phyloP scores from a whole-genome alignment of 2,888 invertebrate species.

The Troilus luridus region DNA sequence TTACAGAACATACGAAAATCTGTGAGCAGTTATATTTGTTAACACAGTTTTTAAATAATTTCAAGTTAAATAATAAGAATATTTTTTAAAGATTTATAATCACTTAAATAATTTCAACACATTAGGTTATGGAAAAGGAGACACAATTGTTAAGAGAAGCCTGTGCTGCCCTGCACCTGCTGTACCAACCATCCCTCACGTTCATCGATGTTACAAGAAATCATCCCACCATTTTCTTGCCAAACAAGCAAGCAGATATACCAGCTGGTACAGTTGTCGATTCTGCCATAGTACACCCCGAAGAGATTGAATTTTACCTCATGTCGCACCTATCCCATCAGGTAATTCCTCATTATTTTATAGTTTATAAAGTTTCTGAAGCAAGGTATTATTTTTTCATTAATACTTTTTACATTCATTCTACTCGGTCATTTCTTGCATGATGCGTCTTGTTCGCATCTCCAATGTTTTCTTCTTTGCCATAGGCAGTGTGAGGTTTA shows the following conservation, averaged over 20 bases:
- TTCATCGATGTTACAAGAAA: not conserved
- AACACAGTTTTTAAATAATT: too few relatives aligned
- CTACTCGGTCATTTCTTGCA: too few relatives aligned
- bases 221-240: not conserved
- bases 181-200: not conserved
- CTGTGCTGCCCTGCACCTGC: not conserved
- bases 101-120: not conserved
- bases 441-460: too few relatives aligned
- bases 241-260: not conserved
- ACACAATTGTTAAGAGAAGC: not conserved
- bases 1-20: too few relatives aligned
- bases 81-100: too few relatives aligned
- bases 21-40: too few relatives aligned
- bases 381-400: too few relatives aligned
- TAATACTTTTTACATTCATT: too few relatives aligned
- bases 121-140: not conserved
- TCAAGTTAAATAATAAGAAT: too few relatives aligned
- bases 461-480: too few relatives aligned
- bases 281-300: not conserved
- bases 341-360: not conserved
- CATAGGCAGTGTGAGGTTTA: too few relatives aligned
- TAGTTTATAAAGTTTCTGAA: not conserved
- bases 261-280: not conserved
- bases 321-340: not conserved
- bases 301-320: not conserved